Conservation (phyloP, 2,888 invertebrate species). For the Drosophila silvestris region DNA sequence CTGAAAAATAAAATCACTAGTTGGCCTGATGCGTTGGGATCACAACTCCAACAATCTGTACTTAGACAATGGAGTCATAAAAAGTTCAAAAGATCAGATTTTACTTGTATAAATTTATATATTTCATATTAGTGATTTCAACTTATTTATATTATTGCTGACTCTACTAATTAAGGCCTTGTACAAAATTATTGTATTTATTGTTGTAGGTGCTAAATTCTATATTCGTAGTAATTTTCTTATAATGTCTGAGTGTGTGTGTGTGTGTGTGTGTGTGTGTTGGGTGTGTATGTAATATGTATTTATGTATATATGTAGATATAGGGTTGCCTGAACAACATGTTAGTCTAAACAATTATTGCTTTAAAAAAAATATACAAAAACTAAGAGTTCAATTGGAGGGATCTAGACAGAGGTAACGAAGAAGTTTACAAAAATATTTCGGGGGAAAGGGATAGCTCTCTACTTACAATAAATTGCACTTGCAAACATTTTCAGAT, state of each 20-base stretch:
- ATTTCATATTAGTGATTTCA: constrained; percentile 74
- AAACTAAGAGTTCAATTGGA: constrained; percentile 35
- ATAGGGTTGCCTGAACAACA: constrained; percentile 39
- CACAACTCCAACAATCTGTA: not conserved
- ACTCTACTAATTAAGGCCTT: constrained; percentile 81
- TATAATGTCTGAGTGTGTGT: constrained; percentile 27
- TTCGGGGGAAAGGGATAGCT: not conserved
- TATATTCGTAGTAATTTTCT: constrained; percentile 62
- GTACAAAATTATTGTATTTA: constrained; percentile 79
- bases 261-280: constrained; percentile 12
- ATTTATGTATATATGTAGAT: constrained; percentile 17
- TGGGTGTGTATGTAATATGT: constrained; percentile 21
- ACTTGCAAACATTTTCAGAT: constrained; percentile 60
- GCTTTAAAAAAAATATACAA: constrained; percentile 64
- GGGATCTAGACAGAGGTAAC: constrained; percentile 33
- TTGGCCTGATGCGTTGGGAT: not conserved
- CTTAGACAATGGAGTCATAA: not conserved
- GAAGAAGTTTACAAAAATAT: constrained; percentile 49
- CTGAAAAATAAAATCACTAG: not conserved
- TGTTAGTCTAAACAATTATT: constrained; percentile 56
- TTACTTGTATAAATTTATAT: constrained; percentile 52
- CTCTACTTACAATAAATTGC: constrained; percentile 60
- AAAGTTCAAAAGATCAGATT: not conserved
- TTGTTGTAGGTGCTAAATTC: constrained; percentile 71
- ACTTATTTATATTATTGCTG: constrained; percentile 78